A percentile compares a stretch with the other conserved stretches of the same genome.
Evolutionary conservation across 2,797 vertebrate genomes (phyloP).

Genomic region (Lemur catta): DNA sequence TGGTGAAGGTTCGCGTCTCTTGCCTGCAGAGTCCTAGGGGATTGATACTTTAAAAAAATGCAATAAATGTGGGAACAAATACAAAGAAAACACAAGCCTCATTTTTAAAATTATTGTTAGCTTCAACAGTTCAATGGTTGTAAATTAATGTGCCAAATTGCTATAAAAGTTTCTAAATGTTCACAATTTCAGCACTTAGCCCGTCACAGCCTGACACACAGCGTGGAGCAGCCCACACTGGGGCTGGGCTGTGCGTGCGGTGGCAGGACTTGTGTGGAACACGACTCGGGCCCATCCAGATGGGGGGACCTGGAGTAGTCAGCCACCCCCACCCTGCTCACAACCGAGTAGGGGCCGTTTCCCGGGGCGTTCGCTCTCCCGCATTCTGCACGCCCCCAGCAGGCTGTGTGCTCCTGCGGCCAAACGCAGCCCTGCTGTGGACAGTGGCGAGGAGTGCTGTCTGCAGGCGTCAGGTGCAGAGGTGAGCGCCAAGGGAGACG

Average conservation of each 20-base stretch:
- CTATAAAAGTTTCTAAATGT: not conserved
- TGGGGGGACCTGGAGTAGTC: rapidly evolving
- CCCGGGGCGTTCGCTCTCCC: not conserved
- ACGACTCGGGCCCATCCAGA: not conserved
- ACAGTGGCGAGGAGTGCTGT: rapidly evolving
- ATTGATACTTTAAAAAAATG: not conserved
- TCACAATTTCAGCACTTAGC: rapidly evolving
- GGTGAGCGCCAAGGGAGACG: rapidly evolving
- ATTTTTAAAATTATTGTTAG: not conserved
- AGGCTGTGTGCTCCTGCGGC: not conserved
- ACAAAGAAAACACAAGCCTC: not conserved
- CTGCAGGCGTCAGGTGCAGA: rapidly evolving
- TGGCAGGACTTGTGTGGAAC: not conserved
- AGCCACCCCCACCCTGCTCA: not conserved
- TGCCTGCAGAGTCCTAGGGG: not conserved
- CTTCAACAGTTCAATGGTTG: too few species aligned
- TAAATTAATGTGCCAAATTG: not conserved
- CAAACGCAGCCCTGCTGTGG: not conserved
- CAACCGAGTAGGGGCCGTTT: too few species aligned
- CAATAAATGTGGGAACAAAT: not conserved
- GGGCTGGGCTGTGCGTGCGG: rapidly evolving
- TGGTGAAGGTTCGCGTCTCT: not conserved
- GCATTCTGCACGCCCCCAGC: rapidly evolving
- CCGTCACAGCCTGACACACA: rapidly evolving
- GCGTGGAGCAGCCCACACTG: rapidly evolving